These are phyloP conservation scores for Malaclemys terrapin DNA, from an alignment of 2,113 vertebrate genomes.

Conservation along the genomic window DNA sequence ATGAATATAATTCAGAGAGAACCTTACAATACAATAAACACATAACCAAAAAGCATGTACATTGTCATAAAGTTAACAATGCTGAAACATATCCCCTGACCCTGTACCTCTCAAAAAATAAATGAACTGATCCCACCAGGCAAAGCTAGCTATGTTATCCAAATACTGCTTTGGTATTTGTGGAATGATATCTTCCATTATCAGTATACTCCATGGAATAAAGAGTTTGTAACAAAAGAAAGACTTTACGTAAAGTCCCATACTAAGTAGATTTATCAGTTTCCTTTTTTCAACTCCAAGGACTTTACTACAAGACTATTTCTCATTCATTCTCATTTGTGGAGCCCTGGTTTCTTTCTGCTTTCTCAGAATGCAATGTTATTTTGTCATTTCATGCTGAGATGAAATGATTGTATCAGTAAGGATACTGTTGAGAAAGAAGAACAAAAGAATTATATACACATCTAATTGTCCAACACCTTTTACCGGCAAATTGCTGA, in stretches of 20 bases:
- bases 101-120: neutral
- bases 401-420: constrained; percentile 75
- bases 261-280: constrained; percentile 48
- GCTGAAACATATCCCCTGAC: neutral
- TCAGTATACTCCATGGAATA: constrained; percentile 54
- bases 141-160: neutral
- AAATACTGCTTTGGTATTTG: constrained; percentile 48
- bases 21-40: neutral
- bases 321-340: constrained; percentile 75
- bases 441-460: constrained; percentile 74
- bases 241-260: constrained; percentile 33
- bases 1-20: neutral
- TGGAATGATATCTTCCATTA: constrained; percentile 54
- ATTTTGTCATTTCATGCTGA: constrained; percentile 78
- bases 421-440: constrained; percentile 77
- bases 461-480: constrained; percentile 65
- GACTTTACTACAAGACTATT: constrained; percentile 54
- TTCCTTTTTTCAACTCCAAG: constrained; percentile 66
- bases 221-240: constrained; percentile 39
- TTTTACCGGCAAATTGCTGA: constrained; percentile 75
- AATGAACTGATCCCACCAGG: neutral
- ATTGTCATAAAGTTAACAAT: neutral
- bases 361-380: constrained; percentile 66
- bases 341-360: constrained; percentile 66
- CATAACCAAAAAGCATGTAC: neutral